phyloP scores from a whole-genome alignment of 2,113 vertebrate genomes.

The Monarcha castaneiventris region DNA sequence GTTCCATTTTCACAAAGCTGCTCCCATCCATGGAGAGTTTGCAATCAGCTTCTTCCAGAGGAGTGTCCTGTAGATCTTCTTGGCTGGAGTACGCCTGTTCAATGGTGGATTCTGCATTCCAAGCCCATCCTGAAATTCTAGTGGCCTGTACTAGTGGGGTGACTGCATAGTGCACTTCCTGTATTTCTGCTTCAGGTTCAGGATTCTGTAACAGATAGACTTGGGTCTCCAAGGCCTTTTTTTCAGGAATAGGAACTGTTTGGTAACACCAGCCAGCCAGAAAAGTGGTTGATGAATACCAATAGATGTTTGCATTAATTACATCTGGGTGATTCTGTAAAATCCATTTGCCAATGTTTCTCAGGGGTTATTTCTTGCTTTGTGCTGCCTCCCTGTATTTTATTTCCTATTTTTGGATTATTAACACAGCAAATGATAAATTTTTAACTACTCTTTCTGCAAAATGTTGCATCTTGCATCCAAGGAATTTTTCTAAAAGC shows the following conservation, averaged over 20 bases:
- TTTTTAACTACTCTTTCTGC: not conserved
- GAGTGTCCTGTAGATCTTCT: no score
- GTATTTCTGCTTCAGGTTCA: not conserved
- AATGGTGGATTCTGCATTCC: not conserved
- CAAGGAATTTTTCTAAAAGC: not conserved
- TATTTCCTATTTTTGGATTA: not conserved
- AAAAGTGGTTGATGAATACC: no score
- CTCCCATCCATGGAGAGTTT: not conserved
- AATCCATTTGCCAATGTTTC: not conserved
- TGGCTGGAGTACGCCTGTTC: rapidly evolving
- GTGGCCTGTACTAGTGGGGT: not conserved
- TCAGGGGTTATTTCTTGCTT: not conserved
- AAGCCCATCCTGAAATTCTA: not conserved
- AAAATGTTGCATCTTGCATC: not conserved
- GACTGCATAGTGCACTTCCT: not conserved
- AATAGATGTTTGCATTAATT: not conserved
- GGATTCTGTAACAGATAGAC: not conserved
- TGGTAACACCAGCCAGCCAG: no score
- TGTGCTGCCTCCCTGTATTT: not conserved
- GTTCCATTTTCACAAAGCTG: rapidly evolving
- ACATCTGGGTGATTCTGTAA: not conserved
- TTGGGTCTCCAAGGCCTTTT: not conserved
- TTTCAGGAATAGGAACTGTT: not conserved
- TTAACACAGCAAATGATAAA: not conserved
- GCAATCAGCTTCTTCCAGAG: not conserved